Evolutionary conservation across 2,113 vertebrate genomes (phyloP).

Genomic region (Saiga tatarica): DNA sequence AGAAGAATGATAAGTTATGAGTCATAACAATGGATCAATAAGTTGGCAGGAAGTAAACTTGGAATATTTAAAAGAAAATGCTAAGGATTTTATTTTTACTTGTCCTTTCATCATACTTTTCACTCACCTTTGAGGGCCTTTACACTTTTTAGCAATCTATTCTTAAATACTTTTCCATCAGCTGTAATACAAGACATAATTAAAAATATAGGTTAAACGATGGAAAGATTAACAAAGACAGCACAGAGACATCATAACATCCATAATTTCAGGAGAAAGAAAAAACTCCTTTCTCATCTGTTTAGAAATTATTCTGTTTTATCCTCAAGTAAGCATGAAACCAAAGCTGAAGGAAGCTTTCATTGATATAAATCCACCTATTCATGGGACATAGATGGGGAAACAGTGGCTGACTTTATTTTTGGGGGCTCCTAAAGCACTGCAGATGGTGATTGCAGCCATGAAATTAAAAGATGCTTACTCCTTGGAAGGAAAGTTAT

Average conservation of each 20-base stretch:
- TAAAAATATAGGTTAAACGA: background rate
- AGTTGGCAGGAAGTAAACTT: background rate
- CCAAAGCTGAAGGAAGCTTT: constrained; percentile 2
- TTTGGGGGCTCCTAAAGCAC: background rate
- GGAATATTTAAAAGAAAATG: constrained; percentile 2
- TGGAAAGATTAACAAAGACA: background rate
- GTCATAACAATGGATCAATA: background rate
- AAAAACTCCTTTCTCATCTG: background rate
- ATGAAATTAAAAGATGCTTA: background rate
- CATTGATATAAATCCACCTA: background rate
- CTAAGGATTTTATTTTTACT: background rate
- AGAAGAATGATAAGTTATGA: background rate
- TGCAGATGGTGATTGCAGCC: background rate
- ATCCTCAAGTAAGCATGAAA: background rate
- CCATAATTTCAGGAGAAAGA: background rate
- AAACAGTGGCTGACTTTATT: background rate
- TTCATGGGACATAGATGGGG: background rate
- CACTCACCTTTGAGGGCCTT: constrained; percentile 49
- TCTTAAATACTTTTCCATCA: constrained; percentile 13
- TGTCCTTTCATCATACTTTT: background rate
- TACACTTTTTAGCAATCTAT: background rate
- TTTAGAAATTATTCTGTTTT: constrained; percentile 11
- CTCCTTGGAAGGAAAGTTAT: background rate
- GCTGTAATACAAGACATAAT: constrained; percentile 10
- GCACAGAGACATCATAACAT: background rate